Percentiles rank a stretch among this genome's conserved stretches.
These are phyloP conservation scores for Apteryx owenii DNA, from an alignment of 2,113 vertebrate species.

Conservation along the genomic window DNA sequence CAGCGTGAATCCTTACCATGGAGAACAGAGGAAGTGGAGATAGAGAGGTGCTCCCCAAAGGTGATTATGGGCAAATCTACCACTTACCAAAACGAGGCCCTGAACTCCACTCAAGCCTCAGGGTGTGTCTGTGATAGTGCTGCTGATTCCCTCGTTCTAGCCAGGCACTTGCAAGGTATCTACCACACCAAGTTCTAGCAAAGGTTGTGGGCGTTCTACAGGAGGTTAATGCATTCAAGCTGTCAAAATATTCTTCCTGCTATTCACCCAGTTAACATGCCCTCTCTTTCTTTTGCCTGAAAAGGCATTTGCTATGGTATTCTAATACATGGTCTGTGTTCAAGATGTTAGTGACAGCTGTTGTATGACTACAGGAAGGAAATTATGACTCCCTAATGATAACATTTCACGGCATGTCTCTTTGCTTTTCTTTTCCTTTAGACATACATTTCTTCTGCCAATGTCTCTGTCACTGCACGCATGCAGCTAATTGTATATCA, in stretches of 20 bases:
- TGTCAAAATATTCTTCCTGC: constrained; percentile 75
- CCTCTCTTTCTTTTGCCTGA: constrained; percentile 68
- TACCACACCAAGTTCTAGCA: constrained; percentile 47
- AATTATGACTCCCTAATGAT: constrained; percentile 82
- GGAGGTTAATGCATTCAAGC: constrained; percentile 53
- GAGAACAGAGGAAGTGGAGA: no score
- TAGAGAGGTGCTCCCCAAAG: background rate
- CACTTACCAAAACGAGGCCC: accelerated
- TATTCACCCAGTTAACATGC: constrained; percentile 45
- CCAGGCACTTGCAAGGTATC: constrained; percentile 34
- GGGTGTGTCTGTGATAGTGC: background rate
- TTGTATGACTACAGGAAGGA: constrained; percentile 75
- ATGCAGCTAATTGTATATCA: background rate
- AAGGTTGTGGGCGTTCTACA: constrained; percentile 44
- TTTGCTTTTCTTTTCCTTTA: constrained; percentile 67
- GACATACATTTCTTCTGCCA: constrained; percentile 40
- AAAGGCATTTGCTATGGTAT: constrained; percentile 72
- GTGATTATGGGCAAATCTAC: accelerated
- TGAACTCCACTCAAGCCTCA: background rate
- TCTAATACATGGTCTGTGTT: constrained; percentile 70
- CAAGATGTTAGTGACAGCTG: constrained; percentile 76
- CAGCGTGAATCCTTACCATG: background rate
- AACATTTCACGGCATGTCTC: constrained; percentile 70
- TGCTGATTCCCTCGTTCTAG: constrained; percentile 21
- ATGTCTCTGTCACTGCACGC: constrained; percentile 34